These are phyloP conservation scores for Phymastichus coffea DNA, from an alignment of 1,140 invertebrate genomes.

Conservation along the genomic window DNA sequence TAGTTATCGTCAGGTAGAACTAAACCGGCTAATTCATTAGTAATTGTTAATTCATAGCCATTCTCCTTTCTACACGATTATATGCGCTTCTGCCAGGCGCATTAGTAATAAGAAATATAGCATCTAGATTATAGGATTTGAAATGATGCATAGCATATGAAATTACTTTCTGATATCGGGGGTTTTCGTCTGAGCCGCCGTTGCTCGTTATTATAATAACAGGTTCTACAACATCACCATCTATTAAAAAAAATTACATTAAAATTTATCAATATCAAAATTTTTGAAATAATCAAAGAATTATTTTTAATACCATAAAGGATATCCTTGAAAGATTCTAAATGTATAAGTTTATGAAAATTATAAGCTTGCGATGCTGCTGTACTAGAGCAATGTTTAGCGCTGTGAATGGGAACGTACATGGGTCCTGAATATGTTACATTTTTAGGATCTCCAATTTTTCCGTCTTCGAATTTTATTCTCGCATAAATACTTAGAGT, in stretches of 20 bases:
- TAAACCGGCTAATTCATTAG: too few relatives aligned
- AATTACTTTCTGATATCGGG: neutral
- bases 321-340: neutral
- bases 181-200: neutral
- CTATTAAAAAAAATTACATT: neutral
- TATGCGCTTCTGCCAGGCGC: neutral
- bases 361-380: slow-evolving; percentile 16
- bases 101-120: neutral
- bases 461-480: slow-evolving; percentile 35
- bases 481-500: slow-evolving; percentile 45
- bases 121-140: neutral
- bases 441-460: slow-evolving; percentile 37
- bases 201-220: neutral
- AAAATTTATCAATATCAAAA: neutral
- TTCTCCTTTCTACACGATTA: too few relatives aligned
- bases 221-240: neutral
- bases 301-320: neutral
- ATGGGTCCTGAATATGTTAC: slow-evolving; percentile 49
- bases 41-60: too few relatives aligned
- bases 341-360: slow-evolving; percentile 31
- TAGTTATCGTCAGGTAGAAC: too few relatives aligned
- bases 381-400: too few relatives aligned
- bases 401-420: slow-evolving; percentile 46
- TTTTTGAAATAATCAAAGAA: neutral
- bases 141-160: neutral